Percentiles rank a stretch among this genome's conserved stretches.
Evolutionary conservation across 2,113 vertebrate species (phyloP).

Genomic region (Cephalopterus ornatus): DNA sequence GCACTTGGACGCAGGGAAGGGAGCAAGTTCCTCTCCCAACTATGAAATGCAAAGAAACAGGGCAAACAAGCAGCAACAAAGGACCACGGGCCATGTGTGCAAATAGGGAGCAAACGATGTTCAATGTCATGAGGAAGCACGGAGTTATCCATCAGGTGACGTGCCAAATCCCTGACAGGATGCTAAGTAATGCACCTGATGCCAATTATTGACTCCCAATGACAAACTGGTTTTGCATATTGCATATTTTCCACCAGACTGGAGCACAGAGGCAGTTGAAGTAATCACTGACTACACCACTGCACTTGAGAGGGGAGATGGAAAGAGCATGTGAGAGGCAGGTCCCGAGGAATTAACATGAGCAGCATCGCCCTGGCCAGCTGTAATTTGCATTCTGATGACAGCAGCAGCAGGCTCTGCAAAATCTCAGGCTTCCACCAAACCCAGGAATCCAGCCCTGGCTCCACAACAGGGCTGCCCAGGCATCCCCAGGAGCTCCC

Average conservation of each 20-base stretch:
- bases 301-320: neutral
- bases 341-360: neutral
- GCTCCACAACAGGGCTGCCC: rapidly evolving
- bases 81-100: neutral
- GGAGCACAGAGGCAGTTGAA: neutral
- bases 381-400: neutral
- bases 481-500: neutral
- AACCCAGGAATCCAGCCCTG: rapidly evolving
- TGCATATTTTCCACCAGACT: neutral
- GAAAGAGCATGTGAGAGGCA: neutral
- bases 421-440: neutral
- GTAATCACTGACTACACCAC: neutral
- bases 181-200: slow-evolving; percentile 18
- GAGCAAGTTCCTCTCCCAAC: neutral
- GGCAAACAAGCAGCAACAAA: neutral
- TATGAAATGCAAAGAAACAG: neutral
- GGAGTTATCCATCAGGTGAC: slow-evolving; percentile 31
- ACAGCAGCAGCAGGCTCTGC: neutral
- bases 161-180: slow-evolving; percentile 9
- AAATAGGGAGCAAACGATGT: neutral
- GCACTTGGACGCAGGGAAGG: neutral
- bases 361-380: neutral
- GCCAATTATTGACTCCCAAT: slow-evolving; percentile 39
- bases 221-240: slow-evolving; percentile 40
- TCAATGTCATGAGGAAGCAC: neutral